Conservation (phyloP, 1,140 invertebrate species). For the Hylyphantes graminicola region DNA sequence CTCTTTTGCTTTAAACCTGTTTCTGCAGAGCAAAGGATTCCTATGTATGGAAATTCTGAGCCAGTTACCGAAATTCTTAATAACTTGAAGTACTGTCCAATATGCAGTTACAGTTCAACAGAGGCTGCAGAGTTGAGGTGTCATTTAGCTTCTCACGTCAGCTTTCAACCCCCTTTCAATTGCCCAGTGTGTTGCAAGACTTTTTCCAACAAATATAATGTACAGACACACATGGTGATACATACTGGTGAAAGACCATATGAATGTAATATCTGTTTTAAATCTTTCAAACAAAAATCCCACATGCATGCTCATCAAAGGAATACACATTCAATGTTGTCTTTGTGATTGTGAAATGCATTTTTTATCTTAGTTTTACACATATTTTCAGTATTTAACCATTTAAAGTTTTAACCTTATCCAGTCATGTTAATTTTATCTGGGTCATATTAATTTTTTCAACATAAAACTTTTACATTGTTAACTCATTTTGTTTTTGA, state of each 20-base stretch:
- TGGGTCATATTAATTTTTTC: no score
- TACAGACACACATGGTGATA: slow-evolving; percentile 95
- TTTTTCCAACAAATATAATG: slow-evolving; percentile 80
- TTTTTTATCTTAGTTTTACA: neutral
- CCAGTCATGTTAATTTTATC: no score
- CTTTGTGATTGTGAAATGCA: neutral
- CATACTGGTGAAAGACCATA: slow-evolving; percentile 95
- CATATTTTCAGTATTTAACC: neutral
- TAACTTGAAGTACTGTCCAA: slow-evolving; percentile 35
- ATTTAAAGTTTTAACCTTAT: no score
- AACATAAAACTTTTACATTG: no score
- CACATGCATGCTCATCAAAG: slow-evolving; percentile 47
- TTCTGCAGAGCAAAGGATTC: neutral
- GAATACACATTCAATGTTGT: slow-evolving; percentile 29
- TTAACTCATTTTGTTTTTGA: no score
- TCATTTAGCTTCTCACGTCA: slow-evolving; percentile 43
- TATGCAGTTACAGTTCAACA: slow-evolving; percentile 20
- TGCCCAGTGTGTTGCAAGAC: slow-evolving; percentile 73
- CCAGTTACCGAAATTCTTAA: neutral
- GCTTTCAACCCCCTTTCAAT: slow-evolving; percentile 66
- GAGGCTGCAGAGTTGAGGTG: slow-evolving; percentile 31
- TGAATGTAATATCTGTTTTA: slow-evolving; percentile 86
- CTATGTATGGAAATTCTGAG: neutral
- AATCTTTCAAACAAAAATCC: slow-evolving; percentile 82
- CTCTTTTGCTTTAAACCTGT: neutral